These are phyloP conservation scores for Tinea pellionella DNA, from an alignment of 2,888 invertebrate species.

Conservation along the genomic window DNA sequence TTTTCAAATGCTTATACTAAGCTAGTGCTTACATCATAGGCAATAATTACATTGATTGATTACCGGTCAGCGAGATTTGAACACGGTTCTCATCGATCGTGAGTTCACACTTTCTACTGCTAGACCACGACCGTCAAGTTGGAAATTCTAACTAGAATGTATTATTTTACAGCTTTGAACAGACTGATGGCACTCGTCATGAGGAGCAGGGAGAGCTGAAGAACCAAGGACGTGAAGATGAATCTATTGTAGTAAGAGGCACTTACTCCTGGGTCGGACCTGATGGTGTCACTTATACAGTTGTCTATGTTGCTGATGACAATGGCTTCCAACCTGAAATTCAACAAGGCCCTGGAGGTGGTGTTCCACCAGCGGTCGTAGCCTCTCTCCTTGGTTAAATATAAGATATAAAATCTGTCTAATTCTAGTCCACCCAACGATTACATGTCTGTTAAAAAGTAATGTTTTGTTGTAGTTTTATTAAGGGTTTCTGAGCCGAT, in stretches of 20 bases:
- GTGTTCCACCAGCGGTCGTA: conserved; percentile 22
- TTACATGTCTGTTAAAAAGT: background rate
- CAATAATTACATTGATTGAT: too few relatives aligned
- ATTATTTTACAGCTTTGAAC: conserved; percentile 22
- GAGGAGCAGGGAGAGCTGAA: conserved; percentile 35
- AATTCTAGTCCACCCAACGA: background rate
- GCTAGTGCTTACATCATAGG: too few relatives aligned
- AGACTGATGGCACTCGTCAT: conserved; percentile 29
- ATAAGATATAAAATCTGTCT: background rate
- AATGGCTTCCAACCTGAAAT: conserved; percentile 42
- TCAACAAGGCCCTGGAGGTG: conserved; percentile 25
- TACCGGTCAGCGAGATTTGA: too few relatives aligned
- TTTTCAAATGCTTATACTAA: too few relatives aligned
- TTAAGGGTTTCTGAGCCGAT: too few relatives aligned
- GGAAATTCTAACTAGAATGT: too few relatives aligned
- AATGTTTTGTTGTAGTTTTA: too few relatives aligned
- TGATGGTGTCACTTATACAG: conserved; percentile 42
- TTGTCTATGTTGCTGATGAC: conserved; percentile 50
- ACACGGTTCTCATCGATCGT: too few relatives aligned
- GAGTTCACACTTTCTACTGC: too few relatives aligned
- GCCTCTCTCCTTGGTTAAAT: conserved; percentile 15
- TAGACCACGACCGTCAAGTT: too few relatives aligned
- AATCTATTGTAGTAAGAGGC: conserved; percentile 38
- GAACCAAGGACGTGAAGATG: conserved; percentile 34
- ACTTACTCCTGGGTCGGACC: conserved; percentile 35